Conservation (phyloP, 1,140 invertebrate genomes). For the Delia radicum region DNA sequence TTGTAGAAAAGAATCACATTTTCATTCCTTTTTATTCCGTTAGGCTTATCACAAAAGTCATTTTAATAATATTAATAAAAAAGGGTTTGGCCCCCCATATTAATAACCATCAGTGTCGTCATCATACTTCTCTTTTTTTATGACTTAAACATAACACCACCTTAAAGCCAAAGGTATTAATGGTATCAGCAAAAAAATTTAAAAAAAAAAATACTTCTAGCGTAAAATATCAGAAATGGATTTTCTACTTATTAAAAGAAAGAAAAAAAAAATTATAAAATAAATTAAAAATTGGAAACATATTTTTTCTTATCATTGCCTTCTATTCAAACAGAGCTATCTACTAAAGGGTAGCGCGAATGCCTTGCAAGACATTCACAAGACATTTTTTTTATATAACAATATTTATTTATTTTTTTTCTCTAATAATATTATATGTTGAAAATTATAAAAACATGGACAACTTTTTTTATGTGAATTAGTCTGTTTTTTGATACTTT, state of each 20-base stretch:
- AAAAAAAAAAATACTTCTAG: neutral
- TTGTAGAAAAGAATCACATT: neutral
- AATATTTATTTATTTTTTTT: too few species aligned
- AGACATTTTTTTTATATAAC: too few species aligned
- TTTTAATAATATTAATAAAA: conserved; percentile 25
- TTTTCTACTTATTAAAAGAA: neutral
- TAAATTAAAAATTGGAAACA: neutral
- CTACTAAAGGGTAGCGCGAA: too few species aligned
- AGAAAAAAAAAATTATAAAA: neutral
- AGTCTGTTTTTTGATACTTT: too few species aligned
- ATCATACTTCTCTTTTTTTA: neutral
- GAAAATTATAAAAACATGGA: too few species aligned
- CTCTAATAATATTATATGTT: too few species aligned
- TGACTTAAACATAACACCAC: neutral
- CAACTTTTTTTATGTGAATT: too few species aligned
- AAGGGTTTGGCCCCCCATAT: conserved; percentile 8
- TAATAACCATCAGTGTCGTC: conserved; percentile 14
- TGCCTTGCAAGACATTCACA: too few species aligned
- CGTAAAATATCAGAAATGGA: neutral
- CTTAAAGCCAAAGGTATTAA: neutral
- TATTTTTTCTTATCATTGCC: neutral
- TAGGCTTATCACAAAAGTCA: conserved; percentile 10
- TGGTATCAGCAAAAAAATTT: neutral
- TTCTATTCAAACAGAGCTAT: too few species aligned
- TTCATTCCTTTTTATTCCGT: too few species aligned